Evolutionary conservation across 2,888 invertebrate genomes (phyloP).

Genomic region (Cryptus armator): DNA sequence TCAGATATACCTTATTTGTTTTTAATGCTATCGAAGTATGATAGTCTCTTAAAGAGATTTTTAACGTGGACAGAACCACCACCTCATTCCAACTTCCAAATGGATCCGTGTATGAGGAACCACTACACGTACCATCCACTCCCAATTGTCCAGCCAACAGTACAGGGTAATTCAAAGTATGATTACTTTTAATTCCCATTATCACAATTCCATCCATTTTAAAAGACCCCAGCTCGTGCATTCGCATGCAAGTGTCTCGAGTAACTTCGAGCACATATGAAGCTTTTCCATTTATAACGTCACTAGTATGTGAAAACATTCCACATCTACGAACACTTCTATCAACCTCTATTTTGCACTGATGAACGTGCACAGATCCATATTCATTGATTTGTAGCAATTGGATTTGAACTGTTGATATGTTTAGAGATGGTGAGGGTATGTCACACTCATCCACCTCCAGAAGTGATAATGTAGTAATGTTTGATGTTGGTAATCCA

Average conservation of each 20-base stretch:
- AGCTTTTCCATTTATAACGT: constrained; percentile 28
- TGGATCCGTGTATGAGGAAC: constrained; percentile 14
- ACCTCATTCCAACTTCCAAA: constrained; percentile 35
- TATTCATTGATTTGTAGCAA: constrained; percentile 25
- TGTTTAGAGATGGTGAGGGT: background rate
- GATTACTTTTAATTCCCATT: constrained; percentile 8
- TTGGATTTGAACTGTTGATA: background rate
- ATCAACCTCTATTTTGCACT: constrained; percentile 42
- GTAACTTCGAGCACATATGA: constrained; percentile 24
- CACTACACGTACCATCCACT: constrained; percentile 8
- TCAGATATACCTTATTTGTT: constrained; percentile 27
- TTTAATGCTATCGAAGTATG: constrained; percentile 2
- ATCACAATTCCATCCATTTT: background rate
- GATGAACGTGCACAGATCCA: constrained; percentile 16
- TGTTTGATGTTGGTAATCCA: constrained; percentile 6
- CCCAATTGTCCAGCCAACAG: constrained; percentile 1
- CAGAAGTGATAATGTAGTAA: constrained; percentile 13
- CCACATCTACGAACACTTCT: constrained; percentile 24
- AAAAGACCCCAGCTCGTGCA: too few relatives aligned
- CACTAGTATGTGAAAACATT: constrained; percentile 42
- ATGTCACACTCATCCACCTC: constrained; percentile 24
- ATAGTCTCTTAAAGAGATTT: constrained; percentile 21
- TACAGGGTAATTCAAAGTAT: constrained; percentile 10
- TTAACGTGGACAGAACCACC: constrained; percentile 13
- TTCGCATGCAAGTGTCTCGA: background rate